These are phyloP conservation scores for Contarinia nasturtii DNA, from an alignment of 1,140 invertebrate genomes.

Conservation along the genomic window DNA sequence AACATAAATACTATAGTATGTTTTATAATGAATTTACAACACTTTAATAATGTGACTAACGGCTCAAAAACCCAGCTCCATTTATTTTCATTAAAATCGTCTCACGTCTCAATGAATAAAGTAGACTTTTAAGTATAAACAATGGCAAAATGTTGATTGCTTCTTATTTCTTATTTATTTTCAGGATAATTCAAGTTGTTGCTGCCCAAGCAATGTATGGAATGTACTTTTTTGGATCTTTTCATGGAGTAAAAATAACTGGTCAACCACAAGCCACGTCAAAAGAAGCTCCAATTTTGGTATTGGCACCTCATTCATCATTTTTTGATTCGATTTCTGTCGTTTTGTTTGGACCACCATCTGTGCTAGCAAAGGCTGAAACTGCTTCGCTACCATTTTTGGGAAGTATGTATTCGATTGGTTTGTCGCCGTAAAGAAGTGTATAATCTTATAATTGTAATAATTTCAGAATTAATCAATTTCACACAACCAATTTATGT, in stretches of 20 bases:
- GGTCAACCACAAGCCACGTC: slow-evolving; percentile 40
- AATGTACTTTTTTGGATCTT: slow-evolving; percentile 61
- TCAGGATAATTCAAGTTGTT: slow-evolving; percentile 13
- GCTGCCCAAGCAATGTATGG: slow-evolving; percentile 33
- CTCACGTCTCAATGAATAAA: too few species aligned
- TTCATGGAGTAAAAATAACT: slow-evolving; percentile 50
- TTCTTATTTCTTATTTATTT: slow-evolving; percentile 1
- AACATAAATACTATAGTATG: too few species aligned
- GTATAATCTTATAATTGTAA: too few species aligned
- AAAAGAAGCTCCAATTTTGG: slow-evolving; percentile 64
- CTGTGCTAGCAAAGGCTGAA: slow-evolving; percentile 73
- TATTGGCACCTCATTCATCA: slow-evolving; percentile 77
- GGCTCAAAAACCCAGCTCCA: too few species aligned
- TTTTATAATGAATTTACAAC: too few species aligned
- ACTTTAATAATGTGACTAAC: too few species aligned
- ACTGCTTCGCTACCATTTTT: slow-evolving; percentile 60
- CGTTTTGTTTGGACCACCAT: slow-evolving; percentile 59
- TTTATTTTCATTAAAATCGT: too few species aligned
- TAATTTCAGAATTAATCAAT: slow-evolving; percentile 60
- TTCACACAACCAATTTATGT: slow-evolving; percentile 91
- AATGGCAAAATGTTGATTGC: too few species aligned
- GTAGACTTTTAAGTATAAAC: too few species aligned
- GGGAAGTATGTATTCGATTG: slow-evolving; percentile 44
- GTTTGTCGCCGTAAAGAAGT: neutral
- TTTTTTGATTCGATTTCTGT: slow-evolving; percentile 77